Base-by-base conservation (phyloP, 2,888 invertebrate genomes). In the Leptopilina syphax region DNA sequence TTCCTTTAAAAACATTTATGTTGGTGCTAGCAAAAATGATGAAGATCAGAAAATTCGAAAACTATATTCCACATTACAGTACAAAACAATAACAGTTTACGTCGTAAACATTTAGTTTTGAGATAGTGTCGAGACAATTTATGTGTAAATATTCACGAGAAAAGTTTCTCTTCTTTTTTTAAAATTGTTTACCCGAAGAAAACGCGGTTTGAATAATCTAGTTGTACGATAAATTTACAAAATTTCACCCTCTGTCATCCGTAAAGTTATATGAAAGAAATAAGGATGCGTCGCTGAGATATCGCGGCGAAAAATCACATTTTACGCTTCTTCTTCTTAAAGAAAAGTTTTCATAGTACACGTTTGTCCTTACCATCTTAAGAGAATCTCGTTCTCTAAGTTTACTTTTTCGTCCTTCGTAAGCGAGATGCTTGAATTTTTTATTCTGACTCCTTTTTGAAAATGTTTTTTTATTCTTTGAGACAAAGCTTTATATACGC, bases 401-500 rank as follows among this genome's bases (percentile, higher is more conserved):
- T 57, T 34, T 34, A 34, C 2, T 73, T 73, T 57, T 50, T 12
- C 10, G 12, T 0, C 50, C 12, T 50, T 50, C 50, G 50, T 8
- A 3, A 50, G 7, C n/a, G 54, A 24, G 54, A 34, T 34, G 27
- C 54, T 54, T 73, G 34, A 57, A 73, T 54, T 57, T 73, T 70
- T 73, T 73, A 73, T 73, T 8, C 9, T 8, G 5, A 57, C n/a
- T 54, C 34, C 57, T 73, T 73, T 73, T 54, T 8, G 44, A 44
- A 44, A 41, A 73, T 57, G 73, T 73, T 57, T 57, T 8, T 47
- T 47, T 47, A 5, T 7, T 6, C 8, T 1, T 10, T 3, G 50
- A 73, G 57, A 57, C 73, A 57, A 57, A 73, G 73, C 73, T 70
- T 70, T 57, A 27, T 50, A 18, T 18, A 18, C 18, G 34, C 34